Percentiles rank a stretch among this genome's conserved stretches.
These are phyloP conservation scores for Otus scops DNA, from an alignment of 2,797 vertebrate species.

Conservation along the genomic window DNA sequence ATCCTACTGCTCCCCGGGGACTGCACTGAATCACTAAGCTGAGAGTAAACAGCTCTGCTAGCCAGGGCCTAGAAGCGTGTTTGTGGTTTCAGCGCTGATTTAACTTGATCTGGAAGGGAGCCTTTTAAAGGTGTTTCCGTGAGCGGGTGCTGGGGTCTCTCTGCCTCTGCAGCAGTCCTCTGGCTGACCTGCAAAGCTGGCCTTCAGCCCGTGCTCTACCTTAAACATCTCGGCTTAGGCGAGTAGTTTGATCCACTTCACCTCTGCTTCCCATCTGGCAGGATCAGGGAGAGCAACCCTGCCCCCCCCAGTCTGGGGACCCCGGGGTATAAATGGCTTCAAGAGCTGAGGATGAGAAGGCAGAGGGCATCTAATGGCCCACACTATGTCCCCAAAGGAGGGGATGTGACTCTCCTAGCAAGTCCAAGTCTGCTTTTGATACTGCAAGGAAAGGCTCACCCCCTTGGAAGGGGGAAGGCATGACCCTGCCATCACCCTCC, in stretches of 20 bases:
- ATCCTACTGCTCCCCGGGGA: constrained; percentile 22
- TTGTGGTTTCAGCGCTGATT: neutral
- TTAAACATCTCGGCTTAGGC: neutral
- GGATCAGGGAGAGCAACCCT: neutral
- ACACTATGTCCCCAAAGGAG: neutral
- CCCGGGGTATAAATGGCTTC: no score
- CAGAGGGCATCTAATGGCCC: neutral
- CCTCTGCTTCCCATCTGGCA: neutral
- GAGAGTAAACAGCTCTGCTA: neutral
- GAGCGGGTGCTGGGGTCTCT: neutral
- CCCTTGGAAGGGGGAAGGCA: neutral
- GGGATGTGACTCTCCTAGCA: neutral
- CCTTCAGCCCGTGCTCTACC: neutral
- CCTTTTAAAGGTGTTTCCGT: neutral
- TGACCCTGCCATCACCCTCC: neutral
- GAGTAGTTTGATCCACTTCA: neutral
- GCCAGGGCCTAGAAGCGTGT: neutral
- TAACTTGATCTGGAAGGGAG: neutral
- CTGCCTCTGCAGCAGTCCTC: neutral
- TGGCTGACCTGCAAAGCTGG: neutral
- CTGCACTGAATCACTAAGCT: neutral
- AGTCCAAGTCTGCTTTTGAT: neutral
- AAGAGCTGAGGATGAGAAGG: neutral
- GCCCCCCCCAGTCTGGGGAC: accelerated
- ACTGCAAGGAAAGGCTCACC: neutral